phyloP scores from a whole-genome alignment of 64 coral and sea anemone genomes.

The Stichodactyla mertensii region DNA sequence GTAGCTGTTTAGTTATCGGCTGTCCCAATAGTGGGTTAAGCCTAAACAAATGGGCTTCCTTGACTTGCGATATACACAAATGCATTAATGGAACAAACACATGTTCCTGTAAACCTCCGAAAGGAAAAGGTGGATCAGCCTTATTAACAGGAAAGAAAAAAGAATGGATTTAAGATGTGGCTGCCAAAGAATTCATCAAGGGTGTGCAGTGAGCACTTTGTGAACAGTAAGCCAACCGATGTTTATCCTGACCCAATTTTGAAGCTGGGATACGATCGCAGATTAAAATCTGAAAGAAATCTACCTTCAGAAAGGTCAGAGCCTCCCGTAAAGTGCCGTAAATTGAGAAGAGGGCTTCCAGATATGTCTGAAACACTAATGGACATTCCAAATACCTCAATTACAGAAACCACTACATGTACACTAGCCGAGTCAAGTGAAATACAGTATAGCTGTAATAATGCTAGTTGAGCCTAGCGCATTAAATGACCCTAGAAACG shows the following conservation, averaged over 20 bases:
- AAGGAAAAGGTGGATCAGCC: slow-evolving; percentile 32
- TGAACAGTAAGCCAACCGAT: slow-evolving; percentile 35
- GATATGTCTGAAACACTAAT: slow-evolving; percentile 2
- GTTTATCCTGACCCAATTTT: slow-evolving; percentile 43
- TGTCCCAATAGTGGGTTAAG: slow-evolving; percentile 54
- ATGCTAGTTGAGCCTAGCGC: no score
- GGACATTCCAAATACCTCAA: slow-evolving; percentile 1
- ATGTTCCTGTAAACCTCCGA: slow-evolving; percentile 56
- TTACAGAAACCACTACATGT: neutral
- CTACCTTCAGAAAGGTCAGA: neutral
- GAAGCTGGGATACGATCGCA: neutral
- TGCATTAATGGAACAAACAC: slow-evolving; percentile 32
- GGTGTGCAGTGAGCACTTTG: slow-evolving; percentile 55
- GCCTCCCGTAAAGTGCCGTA: neutral
- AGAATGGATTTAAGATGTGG: slow-evolving; percentile 27
- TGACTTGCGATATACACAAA: slow-evolving; percentile 15
- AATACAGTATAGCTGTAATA: neutral
- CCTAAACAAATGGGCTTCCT: slow-evolving; percentile 57
- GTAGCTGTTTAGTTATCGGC: slow-evolving; percentile 59
- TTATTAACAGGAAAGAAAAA: slow-evolving; percentile 5
- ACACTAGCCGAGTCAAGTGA: neutral
- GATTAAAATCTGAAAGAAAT: slow-evolving; percentile 1
- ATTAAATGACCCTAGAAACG: no score
- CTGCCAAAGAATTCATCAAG: slow-evolving; percentile 33
- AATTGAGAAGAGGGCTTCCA: neutral